Evolutionary conservation across 1,140 invertebrate genomes (phyloP).

Genomic region (Spodoptera frugiperda): DNA sequence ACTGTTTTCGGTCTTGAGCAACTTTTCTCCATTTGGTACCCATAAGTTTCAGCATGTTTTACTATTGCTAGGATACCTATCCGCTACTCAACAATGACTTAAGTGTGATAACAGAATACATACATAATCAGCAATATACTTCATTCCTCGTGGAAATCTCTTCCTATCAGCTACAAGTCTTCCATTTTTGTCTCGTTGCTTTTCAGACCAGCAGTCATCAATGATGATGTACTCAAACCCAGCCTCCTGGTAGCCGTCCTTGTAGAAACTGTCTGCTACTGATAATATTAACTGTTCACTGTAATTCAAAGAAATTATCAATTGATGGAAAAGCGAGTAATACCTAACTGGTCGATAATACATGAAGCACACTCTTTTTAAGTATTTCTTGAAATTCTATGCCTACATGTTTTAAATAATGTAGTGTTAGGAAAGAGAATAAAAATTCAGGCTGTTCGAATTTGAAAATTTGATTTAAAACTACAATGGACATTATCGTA

Average conservation of each 20-base stretch:
- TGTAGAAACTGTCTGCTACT: constrained; percentile 92
- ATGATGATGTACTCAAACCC: constrained; percentile 96
- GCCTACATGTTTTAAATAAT: too few relatives aligned
- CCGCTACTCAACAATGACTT: too few relatives aligned
- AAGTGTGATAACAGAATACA: too few relatives aligned
- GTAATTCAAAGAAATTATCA: constrained; percentile 40
- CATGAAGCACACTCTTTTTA: not conserved
- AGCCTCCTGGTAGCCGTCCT: constrained; percentile 92
- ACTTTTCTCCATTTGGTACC: too few relatives aligned
- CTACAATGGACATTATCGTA: too few relatives aligned
- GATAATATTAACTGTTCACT: constrained; percentile 93
- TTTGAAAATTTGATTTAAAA: too few relatives aligned
- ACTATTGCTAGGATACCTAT: too few relatives aligned
- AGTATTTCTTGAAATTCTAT: not conserved
- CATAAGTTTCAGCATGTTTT: too few relatives aligned
- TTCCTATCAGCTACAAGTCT: constrained; percentile 90
- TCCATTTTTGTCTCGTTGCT: constrained; percentile 88
- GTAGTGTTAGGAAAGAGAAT: too few relatives aligned
- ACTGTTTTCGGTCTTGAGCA: too few relatives aligned
- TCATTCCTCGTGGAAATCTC: constrained; percentile 94
- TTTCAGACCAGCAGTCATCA: constrained; percentile 96
- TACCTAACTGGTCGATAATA: not conserved
- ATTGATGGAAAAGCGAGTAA: not conserved
- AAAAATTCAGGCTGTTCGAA: too few relatives aligned
- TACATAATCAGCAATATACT: constrained; percentile 91